These are phyloP conservation scores for Diadumene lineata DNA, from an alignment of 92 coral and sea anemone genomes.

Conservation along the genomic window DNA sequence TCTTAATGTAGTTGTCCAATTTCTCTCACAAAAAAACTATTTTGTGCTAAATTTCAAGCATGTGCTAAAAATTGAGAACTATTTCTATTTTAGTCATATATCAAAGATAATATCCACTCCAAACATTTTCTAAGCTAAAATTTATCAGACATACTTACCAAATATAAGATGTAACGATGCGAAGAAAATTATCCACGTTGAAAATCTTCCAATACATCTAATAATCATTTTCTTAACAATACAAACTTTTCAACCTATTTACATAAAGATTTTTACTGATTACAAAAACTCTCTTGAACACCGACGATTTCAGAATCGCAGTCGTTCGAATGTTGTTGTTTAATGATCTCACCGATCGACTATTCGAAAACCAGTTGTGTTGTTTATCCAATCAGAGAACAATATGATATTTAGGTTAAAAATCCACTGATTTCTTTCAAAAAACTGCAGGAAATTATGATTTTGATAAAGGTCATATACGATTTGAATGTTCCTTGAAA, in stretches of 20 bases:
- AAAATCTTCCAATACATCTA: neutral
- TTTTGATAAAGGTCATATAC: neutral
- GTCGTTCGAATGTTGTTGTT: conserved; percentile 29
- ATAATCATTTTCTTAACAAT: conserved; percentile 6
- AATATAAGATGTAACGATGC: neutral
- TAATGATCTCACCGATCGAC: conserved; percentile 60
- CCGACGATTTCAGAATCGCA: too few species aligned
- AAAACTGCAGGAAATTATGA: neutral
- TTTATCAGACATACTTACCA: conserved; percentile 12
- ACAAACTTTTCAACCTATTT: neutral
- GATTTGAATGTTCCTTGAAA: neutral
- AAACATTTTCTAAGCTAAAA: neutral
- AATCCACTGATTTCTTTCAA: neutral
- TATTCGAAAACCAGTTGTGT: conserved; percentile 71
- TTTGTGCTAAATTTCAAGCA: too few species aligned
- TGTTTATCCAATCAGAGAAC: conserved; percentile 43
- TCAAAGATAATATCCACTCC: neutral
- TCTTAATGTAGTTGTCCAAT: neutral
- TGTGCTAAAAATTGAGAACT: neutral
- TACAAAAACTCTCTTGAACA: too few species aligned
- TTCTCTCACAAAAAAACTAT: neutral
- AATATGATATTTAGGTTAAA: conserved; percentile 16
- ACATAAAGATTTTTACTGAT: conserved; percentile 1
- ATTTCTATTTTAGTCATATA: neutral
- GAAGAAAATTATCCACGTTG: conserved; percentile 8